phyloP scores from a whole-genome alignment of 2,113 vertebrate species.

The Mustela lutreola region DNA sequence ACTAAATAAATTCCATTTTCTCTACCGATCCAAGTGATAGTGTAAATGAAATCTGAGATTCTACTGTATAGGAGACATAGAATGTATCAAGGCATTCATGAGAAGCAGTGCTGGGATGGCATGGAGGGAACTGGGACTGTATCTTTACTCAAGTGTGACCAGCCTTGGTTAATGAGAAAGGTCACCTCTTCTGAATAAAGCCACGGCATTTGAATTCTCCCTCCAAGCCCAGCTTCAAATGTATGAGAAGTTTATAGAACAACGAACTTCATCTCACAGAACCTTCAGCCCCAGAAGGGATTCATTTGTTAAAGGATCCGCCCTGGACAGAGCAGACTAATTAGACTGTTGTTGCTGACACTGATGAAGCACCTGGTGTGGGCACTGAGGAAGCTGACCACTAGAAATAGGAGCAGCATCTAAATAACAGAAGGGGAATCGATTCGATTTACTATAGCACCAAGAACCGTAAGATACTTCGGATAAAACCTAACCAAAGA shows the following conservation, averaged over 20 bases:
- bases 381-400: neutral
- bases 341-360: neutral
- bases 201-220: neutral
- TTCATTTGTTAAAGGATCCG: neutral
- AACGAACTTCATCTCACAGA: neutral
- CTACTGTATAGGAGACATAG: fast-evolving
- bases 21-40: neutral
- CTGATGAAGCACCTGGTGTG: constrained; percentile 26
- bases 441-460: too few species aligned
- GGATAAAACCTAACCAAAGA: too few species aligned
- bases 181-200: neutral
- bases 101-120: fast-evolving
- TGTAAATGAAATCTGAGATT: neutral
- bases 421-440: neutral
- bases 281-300: neutral
- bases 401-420: neutral
- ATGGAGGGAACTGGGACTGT: fast-evolving
- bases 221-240: too few species aligned
- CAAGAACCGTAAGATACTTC: too few species aligned
- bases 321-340: neutral
- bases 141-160: fast-evolving
- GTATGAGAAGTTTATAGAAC: too few species aligned
- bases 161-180: neutral
- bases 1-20: neutral
- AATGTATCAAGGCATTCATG: fast-evolving